Evolutionary conservation across 2,113 vertebrate species (phyloP), one percentile per base, ranked within the genome.

Genomic region (Sturnira hondurensis): DNA sequence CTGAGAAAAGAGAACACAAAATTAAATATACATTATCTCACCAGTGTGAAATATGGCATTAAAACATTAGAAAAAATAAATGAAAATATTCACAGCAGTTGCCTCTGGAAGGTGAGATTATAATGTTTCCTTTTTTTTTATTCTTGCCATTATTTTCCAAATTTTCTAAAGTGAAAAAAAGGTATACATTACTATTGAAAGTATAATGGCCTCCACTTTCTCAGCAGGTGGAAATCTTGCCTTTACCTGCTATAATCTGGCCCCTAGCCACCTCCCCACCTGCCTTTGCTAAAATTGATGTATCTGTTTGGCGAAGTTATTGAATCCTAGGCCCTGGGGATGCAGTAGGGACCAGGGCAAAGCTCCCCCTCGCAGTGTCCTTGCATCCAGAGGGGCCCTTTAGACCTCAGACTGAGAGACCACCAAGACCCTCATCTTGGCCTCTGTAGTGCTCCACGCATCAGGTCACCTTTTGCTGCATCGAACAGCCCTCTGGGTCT

Each of bases 101-200:
- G 45, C 82, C 28, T 86, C 67, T 95, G 77, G 91, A 85, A 85
- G 20, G 28, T 61, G 52, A 92, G 85, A 88, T 95, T 93, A 47
- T 58, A 56, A 86, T 87, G 20, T 58, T 78, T 89, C 8, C 33
- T 85, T 38, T 89, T 90, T 90, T 91, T 80, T 19, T 50, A 91
- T 94, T 63, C 54, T 84, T 90, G 22, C 28, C 52, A 93, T 1
- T 92, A 50, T 68, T 92, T 97, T 86, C 41, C 74, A 92, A 58
- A 78, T 91, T 74, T 80, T 91, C 56, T 41, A 31, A 56, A 56
- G 41, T 12, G n/a, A 92, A 31, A 15, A 52, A 63, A 45, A 77
- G 1, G 2, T 43, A 7, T 45, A 81, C 33, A 47, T 86, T 71
- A 82, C 43, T 58, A 15, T 87, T 95, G 89, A 47, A 92, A 50